Evolutionary conservation across 2,888 invertebrate genomes (phyloP).

Genomic region (Selenia dentaria): DNA sequence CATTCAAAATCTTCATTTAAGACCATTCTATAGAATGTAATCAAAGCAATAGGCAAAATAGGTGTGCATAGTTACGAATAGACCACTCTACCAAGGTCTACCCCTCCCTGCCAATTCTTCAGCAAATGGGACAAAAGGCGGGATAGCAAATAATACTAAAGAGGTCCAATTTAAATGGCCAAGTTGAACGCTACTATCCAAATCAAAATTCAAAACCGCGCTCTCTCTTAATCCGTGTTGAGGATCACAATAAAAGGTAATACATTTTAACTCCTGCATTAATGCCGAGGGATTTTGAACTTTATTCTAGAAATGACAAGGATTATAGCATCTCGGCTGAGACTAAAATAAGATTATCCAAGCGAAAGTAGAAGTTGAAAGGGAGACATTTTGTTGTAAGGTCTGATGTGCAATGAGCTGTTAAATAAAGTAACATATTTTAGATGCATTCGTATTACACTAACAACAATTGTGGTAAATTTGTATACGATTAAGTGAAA

Average conservation of each 20-base stretch:
- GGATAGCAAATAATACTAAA: constrained; percentile 60
- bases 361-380: constrained; percentile 84
- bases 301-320: constrained; percentile 50
- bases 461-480: too few relatives aligned
- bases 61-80: constrained; percentile 73
- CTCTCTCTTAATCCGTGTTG: constrained; percentile 84
- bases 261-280: constrained; percentile 76
- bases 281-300: constrained; percentile 50
- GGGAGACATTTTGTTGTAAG: constrained; percentile 79
- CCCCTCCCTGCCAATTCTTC: constrained; percentile 39
- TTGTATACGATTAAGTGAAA: too few relatives aligned
- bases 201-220: constrained; percentile 85
- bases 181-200: constrained; percentile 72
- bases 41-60: constrained; percentile 79
- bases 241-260: constrained; percentile 85
- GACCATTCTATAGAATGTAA: constrained; percentile 74
- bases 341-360: constrained; percentile 81
- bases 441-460: too few relatives aligned
- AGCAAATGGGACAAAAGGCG: constrained; percentile 50
- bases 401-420: constrained; percentile 45
- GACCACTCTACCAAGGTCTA: constrained; percentile 52
- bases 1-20: constrained; percentile 78
- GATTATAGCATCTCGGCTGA: constrained; percentile 54
- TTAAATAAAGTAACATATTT: too few relatives aligned
- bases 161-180: constrained; percentile 72